Percentiles rank a stretch among this genome's conserved stretches.
Conservation (phyloP, 1,140 invertebrate species). For the Calliopsis andreniformis region DNA sequence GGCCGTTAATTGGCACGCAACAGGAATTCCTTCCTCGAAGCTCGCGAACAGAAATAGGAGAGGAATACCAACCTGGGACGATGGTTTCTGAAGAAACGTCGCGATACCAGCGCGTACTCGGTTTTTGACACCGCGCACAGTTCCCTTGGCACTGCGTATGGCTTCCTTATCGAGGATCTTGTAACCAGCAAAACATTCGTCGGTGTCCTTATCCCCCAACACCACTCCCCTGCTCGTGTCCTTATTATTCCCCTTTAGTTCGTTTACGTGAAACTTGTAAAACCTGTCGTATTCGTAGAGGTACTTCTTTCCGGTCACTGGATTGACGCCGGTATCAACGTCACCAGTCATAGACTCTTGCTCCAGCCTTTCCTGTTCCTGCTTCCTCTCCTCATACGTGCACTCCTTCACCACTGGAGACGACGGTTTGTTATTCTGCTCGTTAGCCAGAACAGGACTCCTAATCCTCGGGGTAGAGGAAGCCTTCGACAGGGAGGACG, state of each 20-base stretch:
- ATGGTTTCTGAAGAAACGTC: constrained; percentile 92
- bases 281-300: constrained; percentile 88
- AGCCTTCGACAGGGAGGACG: constrained; percentile 67
- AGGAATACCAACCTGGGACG: constrained; percentile 84
- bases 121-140: constrained; percentile 95
- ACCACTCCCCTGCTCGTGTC: constrained; percentile 72
- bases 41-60: constrained; percentile 1
- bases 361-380: constrained; percentile 81
- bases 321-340: constrained; percentile 71
- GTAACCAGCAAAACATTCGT: constrained; percentile 90
- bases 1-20: constrained; percentile 44
- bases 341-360: constrained; percentile 70
- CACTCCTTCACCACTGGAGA: constrained; percentile 84
- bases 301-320: constrained; percentile 80
- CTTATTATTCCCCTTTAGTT: constrained; percentile 83
- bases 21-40: constrained; percentile 26
- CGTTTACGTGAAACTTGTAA: constrained; percentile 91
- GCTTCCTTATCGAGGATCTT: constrained; percentile 89
- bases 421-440: constrained; percentile 50
- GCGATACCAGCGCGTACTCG: constrained; percentile 95
- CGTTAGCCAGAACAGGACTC: constrained; percentile 54
- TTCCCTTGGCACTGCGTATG: constrained; percentile 94
- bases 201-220: constrained; percentile 80
- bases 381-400: constrained; percentile 85
- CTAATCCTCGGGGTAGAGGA: constrained; percentile 67